Base-by-base conservation (phyloP, 92 coral and sea anemone species). In the Porites rus region DNA sequence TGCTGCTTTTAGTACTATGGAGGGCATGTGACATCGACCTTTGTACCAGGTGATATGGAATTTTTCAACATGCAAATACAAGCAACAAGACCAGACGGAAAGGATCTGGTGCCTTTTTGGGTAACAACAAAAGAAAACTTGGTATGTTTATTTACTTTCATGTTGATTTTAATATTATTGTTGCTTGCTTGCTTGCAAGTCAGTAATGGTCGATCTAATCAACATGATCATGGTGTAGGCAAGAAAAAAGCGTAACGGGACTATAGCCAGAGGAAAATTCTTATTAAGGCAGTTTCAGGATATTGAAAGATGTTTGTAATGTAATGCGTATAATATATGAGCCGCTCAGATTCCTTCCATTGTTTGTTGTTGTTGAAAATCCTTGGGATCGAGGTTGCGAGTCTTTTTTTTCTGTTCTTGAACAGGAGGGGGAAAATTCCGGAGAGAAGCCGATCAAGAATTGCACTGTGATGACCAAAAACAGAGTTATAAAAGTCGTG, bases 11-110 rank as follows among this genome's bases (percentile, higher is more conserved):
- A 92, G 94, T 84, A 84, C 88, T 81, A 92, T 21, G 94, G 94
- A 31, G 94, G 94, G 6, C 94, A 88, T 62, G 67, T 92, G 7
- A 64, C 80, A 51, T 84, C 90, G 18, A n/a, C 82, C 17, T n/a
- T 21, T 65, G 43, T 86, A 31, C 85, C 92, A 8, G 82, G 72
- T 24, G 94, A 92, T 28, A 84, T 62, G 75, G 87, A 88, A 56
- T 69, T 92, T 52, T 56, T 92, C 38, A 71, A 67, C 12, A 63
- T 69, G 54, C 18, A 54, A n/a, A 79, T 92, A 38, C 25, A 25
- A 18, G 19, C 51, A 20, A 68, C 28, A 25, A 67, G 84, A 72
- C 94, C 89, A 1, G 65, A 72, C 3, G 85, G 74, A 51, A 67
- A 65, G 56, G 81, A 68, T 0, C 83, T 53, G 7, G 81, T 71